phyloP scores from a whole-genome alignment of 92 coral and sea anemone genomes.

The Isaurus tuberculatus region DNA sequence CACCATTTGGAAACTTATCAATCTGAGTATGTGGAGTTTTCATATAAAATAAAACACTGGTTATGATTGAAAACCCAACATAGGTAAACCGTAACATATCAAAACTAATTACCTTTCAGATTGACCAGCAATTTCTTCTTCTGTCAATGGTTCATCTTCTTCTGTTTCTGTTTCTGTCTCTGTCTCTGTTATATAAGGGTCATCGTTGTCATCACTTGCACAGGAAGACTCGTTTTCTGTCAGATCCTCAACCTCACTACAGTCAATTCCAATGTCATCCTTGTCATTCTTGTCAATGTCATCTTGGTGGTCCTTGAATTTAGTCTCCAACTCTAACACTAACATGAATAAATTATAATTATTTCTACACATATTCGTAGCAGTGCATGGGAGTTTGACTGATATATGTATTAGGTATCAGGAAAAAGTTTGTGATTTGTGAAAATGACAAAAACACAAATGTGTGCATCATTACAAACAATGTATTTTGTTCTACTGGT shows the following conservation, averaged over 20 bases:
- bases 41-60: neutral
- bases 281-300: neutral
- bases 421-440: neutral
- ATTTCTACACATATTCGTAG: neutral
- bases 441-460: neutral
- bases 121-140: neutral
- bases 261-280: neutral
- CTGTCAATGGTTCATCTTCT: neutral
- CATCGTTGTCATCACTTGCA: neutral
- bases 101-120: conserved; percentile 1
- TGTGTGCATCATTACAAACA: neutral
- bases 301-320: neutral
- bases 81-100: neutral
- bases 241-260: neutral
- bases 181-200: neutral
- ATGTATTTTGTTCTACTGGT: neutral
- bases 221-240: neutral
- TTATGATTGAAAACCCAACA: neutral
- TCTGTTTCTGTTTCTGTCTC: neutral
- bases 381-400: neutral
- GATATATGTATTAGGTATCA: neutral
- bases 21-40: neutral
- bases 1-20: neutral
- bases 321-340: neutral
- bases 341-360: neutral